Percentiles rank a stretch among this genome's conserved stretches.
phyloP scores from a whole-genome alignment of 1,140 invertebrate genomes.

The Mesaphorura yosii region DNA sequence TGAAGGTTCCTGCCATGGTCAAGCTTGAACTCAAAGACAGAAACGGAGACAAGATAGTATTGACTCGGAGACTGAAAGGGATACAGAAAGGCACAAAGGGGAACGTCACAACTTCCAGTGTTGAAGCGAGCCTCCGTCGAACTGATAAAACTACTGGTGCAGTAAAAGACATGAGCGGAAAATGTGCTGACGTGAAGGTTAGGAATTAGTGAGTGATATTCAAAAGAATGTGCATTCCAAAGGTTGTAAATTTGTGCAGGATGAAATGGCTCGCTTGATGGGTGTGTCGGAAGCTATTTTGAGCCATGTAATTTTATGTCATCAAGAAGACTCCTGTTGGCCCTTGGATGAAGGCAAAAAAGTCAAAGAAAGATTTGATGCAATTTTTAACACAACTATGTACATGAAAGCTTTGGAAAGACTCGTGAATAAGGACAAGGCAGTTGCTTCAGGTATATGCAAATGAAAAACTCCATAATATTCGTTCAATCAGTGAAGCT shows the following conservation, averaged over 20 bases:
- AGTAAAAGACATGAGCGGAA: conserved; percentile 44
- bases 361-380: conserved; percentile 93
- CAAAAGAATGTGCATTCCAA: not conserved
- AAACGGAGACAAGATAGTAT: conserved; percentile 45
- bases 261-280: conserved; percentile 50
- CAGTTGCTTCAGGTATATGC: conserved; percentile 37
- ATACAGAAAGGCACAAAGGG: conserved; percentile 43
- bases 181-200: conserved; percentile 58
- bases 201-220: not conserved
- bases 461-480: not conserved
- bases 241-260: conserved; percentile 8
- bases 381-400: conserved; percentile 87
- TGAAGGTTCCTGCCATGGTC: conserved; percentile 36
- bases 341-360: conserved; percentile 86
- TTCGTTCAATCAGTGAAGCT: not conserved
- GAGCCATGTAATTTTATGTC: conserved; percentile 59
- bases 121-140: conserved; percentile 54
- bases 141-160: conserved; percentile 32
- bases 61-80: conserved; percentile 51
- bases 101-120: conserved; percentile 47
- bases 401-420: conserved; percentile 86
- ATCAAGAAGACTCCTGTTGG: conserved; percentile 82
- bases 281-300: conserved; percentile 89
- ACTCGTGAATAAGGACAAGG: conserved; percentile 59
- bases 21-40: conserved; percentile 56